These are phyloP conservation scores for Orbicella faveolata DNA, from an alignment of 64 coral and sea anemone species.

Conservation along the genomic window DNA sequence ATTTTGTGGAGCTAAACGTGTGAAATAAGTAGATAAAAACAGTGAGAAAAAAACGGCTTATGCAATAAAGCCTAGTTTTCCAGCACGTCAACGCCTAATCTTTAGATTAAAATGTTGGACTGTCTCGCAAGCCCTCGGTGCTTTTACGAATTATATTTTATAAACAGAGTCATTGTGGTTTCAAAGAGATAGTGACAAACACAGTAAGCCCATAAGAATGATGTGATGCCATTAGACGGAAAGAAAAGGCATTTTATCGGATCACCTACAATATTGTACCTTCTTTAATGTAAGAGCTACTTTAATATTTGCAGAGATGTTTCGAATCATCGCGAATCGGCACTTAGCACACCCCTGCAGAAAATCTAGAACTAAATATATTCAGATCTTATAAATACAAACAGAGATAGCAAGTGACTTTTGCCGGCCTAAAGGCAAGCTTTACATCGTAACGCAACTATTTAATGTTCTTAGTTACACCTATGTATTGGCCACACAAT, in stretches of 20 bases:
- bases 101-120: background rate
- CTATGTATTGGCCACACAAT: background rate
- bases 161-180: constrained; percentile 35
- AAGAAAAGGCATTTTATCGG: constrained; percentile 10
- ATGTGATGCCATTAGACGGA: constrained; percentile 2
- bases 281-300: background rate
- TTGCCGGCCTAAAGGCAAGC: background rate
- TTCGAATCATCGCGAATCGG: background rate
- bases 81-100: background rate
- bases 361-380: background rate
- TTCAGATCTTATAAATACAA: background rate
- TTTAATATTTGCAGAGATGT: background rate
- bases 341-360: background rate
- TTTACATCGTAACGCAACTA: background rate
- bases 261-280: background rate
- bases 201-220: background rate
- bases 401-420: background rate
- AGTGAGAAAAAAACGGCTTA: background rate
- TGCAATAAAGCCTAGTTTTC: background rate
- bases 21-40: constrained; percentile 16
- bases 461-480: background rate
- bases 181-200: constrained; percentile 3
- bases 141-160: constrained; percentile 12
- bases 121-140: background rate
- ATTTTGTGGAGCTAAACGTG: constrained; percentile 28